Conservation (phyloP, 2,888 invertebrate genomes). For the Nebria salina region DNA sequence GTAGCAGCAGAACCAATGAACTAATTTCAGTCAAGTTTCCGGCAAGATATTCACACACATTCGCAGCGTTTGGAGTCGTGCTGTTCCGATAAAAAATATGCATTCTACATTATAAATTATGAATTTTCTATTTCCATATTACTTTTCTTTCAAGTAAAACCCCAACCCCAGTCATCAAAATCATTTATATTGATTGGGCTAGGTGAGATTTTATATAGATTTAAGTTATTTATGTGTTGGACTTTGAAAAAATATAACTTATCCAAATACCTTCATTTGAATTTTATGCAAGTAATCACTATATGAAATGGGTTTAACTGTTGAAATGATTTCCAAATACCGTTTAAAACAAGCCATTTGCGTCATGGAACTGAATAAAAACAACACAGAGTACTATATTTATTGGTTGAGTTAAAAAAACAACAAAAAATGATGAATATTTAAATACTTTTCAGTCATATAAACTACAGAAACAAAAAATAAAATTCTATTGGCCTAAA, state of each 20-base stretch:
- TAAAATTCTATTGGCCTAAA: no score
- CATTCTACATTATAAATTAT: neutral
- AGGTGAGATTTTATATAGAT: no score
- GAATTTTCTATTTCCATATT: neutral
- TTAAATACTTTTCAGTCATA: constrained; percentile 18
- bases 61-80: neutral
- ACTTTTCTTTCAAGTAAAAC: neutral
- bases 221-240: no score
- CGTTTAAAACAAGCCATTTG: constrained; percentile 30
- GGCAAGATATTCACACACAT: neutral
- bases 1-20: neutral
- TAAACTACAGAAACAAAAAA: neutral
- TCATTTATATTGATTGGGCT: no score
- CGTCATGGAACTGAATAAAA: constrained; percentile 32
- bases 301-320: constrained; percentile 12
- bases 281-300: neutral
- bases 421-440: constrained; percentile 30
- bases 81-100: neutral
- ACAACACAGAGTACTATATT: constrained; percentile 33
- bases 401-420: constrained; percentile 24
- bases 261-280: neutral
- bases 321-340: constrained; percentile 40
- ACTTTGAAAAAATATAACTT: no score
- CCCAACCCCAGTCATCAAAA: no score
- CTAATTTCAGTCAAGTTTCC: neutral